Conservation (phyloP, 2,888 invertebrate genomes). For the Eristalinus sepulchralis region DNA sequence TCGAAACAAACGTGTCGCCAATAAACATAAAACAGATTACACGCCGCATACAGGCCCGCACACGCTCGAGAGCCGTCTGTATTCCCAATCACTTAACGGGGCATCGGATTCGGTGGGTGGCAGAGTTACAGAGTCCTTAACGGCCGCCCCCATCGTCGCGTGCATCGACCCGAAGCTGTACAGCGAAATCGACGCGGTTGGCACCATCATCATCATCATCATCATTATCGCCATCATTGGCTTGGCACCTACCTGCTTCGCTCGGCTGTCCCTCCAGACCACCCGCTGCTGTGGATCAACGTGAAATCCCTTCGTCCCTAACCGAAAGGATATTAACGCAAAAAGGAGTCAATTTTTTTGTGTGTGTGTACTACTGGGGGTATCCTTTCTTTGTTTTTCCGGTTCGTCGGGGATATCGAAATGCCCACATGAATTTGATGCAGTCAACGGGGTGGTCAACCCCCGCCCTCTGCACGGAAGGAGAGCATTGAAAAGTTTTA, state of each 20-base stretch:
- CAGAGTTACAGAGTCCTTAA: constrained; percentile 26
- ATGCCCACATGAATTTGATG: constrained; percentile 43
- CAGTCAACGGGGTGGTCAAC: constrained; percentile 14
- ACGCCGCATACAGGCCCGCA: neutral
- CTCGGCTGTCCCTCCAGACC: neutral
- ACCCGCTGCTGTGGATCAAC: constrained; percentile 23
- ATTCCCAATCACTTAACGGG: constrained; percentile 47
- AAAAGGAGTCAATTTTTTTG: constrained; percentile 32
- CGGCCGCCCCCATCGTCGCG: neutral
- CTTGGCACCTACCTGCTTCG: neutral
- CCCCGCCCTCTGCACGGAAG: neutral
- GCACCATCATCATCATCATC: constrained; percentile 36
- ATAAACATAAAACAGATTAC: constrained; percentile 29
- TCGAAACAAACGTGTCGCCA: constrained; percentile 22
- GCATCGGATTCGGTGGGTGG: constrained; percentile 24
- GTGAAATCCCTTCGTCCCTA: constrained; percentile 30
- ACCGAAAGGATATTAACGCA: constrained; percentile 38
- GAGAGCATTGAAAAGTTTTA: constrained; percentile 8
- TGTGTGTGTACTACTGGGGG: neutral
- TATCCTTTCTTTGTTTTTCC: constrained; percentile 13
- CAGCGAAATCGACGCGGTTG: constrained; percentile 35
- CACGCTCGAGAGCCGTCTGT: neutral
- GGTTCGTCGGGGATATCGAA: constrained; percentile 18
- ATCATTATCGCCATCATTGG: constrained; percentile 1
- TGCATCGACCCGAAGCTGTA: neutral